These are phyloP conservation scores for Cremastinae sp. DNA, from an alignment of 2,888 invertebrate genomes.

Conservation along the genomic window DNA sequence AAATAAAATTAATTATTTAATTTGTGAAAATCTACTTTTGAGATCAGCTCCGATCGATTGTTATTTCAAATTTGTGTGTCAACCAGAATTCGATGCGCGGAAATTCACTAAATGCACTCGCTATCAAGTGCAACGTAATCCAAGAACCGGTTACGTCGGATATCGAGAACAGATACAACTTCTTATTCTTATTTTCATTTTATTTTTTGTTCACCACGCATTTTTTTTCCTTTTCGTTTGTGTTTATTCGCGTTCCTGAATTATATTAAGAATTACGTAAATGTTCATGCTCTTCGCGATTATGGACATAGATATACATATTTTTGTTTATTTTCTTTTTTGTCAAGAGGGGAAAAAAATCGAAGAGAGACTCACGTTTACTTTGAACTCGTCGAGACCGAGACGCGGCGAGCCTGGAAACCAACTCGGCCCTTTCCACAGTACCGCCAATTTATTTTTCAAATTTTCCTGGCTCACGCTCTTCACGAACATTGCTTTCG, in stretches of 20 bases:
- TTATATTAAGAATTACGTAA: constrained; percentile 50
- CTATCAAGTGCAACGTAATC: constrained; percentile 39
- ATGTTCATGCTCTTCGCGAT: constrained; percentile 35
- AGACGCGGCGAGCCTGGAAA: constrained; percentile 89
- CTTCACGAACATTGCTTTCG: constrained; percentile 85
- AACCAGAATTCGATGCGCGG: neutral
- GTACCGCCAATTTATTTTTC: constrained; percentile 85
- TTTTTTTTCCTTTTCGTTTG: constrained; percentile 10
- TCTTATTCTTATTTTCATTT: constrained; percentile 27
- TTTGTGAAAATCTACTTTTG: too few species aligned
- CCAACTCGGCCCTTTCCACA: constrained; percentile 95
- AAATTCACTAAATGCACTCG: constrained; percentile 23
- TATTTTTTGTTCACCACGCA: too few species aligned
- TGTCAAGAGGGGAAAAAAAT: neutral
- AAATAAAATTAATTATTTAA: neutral
- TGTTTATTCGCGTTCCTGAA: constrained; percentile 33
- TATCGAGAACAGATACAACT: constrained; percentile 32
- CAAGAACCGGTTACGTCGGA: constrained; percentile 47
- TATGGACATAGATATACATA: constrained; percentile 19
- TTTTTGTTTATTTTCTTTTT: neutral
- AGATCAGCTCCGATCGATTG: too few species aligned
- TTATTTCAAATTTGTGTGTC: too few species aligned
- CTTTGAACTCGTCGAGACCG: constrained; percentile 88
- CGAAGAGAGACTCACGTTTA: constrained; percentile 84
- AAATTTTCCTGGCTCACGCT: constrained; percentile 83